A percentile compares a stretch with the other conserved stretches of the same genome.
These are phyloP conservation scores for Bos taurus DNA, from an alignment of 2,113 vertebrate species.

Conservation along the genomic window ARS-UCD2.0 NC_037334.1:86070501-86071000, in stretches of 20 bases:
- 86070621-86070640: background rate
- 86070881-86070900: too few relatives aligned
- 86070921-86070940: too few relatives aligned
- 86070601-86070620: background rate
- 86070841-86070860: too few relatives aligned
- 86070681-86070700: background rate
- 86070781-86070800: background rate
- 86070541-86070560: background rate
- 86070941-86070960: too few relatives aligned
- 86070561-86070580: background rate
- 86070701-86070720: background rate
- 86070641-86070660: background rate
- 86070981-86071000: too few relatives aligned
- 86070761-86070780: background rate
- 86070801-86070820: background rate
- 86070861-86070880: too few relatives aligned
- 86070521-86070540: background rate
- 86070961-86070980: too few relatives aligned
- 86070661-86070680: background rate
- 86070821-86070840: too few relatives aligned
- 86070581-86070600: background rate
- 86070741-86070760: background rate
- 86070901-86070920: fast-evolving
- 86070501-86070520: background rate
- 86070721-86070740: background rate